phyloP scores from a whole-genome alignment of 2,888 invertebrate species.

The Cyrtodaria siliqua region DNA sequence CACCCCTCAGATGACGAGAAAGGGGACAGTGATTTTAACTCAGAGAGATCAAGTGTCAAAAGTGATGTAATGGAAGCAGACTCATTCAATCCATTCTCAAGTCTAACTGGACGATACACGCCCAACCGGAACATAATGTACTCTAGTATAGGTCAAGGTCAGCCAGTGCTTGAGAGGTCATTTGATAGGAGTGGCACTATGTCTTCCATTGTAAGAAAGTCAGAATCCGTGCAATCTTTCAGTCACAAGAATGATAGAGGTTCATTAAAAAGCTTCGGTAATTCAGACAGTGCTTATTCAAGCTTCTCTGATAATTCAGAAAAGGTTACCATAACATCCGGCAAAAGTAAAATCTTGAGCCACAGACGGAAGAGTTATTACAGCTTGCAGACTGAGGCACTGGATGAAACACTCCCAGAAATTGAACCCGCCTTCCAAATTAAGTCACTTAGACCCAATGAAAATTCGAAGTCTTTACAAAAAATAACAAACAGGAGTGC shows the following conservation, averaged over 20 bases:
- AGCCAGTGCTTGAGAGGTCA: conserved; percentile 13
- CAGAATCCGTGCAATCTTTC: conserved; percentile 38
- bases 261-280: conserved; percentile 69
- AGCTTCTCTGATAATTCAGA: conserved; percentile 76
- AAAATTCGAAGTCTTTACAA: conserved; percentile 65
- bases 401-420: conserved; percentile 45
- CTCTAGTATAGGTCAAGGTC: not conserved
- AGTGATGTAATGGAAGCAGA: conserved; percentile 50
- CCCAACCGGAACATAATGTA: not conserved
- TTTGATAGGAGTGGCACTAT: conserved; percentile 49
- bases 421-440: conserved; percentile 47
- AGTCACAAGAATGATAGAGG: conserved; percentile 55
- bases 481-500: conserved; percentile 60
- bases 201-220: conserved; percentile 49
- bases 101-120: not conserved
- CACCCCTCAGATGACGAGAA: conserved; percentile 69
- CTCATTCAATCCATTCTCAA: conserved; percentile 22
- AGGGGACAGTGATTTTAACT: conserved; percentile 51
- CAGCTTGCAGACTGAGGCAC: conserved; percentile 32
- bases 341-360: conserved; percentile 42
- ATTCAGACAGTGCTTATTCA: conserved; percentile 80
- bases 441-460: conserved; percentile 65
- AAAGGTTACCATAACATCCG: conserved; percentile 46
- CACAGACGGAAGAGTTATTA: conserved; percentile 33
- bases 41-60: conserved; percentile 65